Evolutionary conservation across 2,888 invertebrate genomes (phyloP), one percentile per base, ranked within the genome.

Genomic region (Nowickia ferox): DNA sequence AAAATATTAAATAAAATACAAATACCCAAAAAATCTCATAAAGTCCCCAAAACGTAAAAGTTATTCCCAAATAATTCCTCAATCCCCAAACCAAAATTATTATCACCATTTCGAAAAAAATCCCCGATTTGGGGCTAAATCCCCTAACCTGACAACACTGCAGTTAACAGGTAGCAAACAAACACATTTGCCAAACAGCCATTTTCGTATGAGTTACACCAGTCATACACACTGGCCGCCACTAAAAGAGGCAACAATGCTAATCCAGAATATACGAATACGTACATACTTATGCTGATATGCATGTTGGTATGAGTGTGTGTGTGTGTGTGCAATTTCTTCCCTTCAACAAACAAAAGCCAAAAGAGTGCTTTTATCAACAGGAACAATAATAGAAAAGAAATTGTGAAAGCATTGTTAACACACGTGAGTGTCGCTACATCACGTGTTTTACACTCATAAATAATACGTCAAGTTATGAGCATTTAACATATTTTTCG

Each of bases 391-490:
- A 81, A 76, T 40, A 51, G 65, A 51, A 72, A 61, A 66, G 40
- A 46, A 66, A 63, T 59, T 42, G 59, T 19, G 51, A n/a, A 69
- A 76, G 59, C 72, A 77, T 53, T 66, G 72, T 75, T 71, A 68
- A 63, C 66, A 76, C 83, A 88, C 87, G 88, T 88, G 88, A 87
- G 85, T 81, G 84, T 74, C 79, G 88, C 87, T 68, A 87, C 84
- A 88, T 90, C 89, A 89, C 89, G 89, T 89, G 89, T 87, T 86
- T 87, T 86, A 84, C 79, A 76, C 82, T 87, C 89, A 89, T 90
- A 89, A 90, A 89, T 89, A 89, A 89, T 89, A 88, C 87, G 87
- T 87, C 89, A 89, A 89, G 88, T 90, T 89, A 89, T 89, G 89
- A 88, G 87, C 88, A 89, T 89, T 89, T 88, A 90, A 89, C 88